Evolutionary conservation across 2,888 invertebrate species (phyloP).

Genomic region (Sminthurinus aureus): DNA sequence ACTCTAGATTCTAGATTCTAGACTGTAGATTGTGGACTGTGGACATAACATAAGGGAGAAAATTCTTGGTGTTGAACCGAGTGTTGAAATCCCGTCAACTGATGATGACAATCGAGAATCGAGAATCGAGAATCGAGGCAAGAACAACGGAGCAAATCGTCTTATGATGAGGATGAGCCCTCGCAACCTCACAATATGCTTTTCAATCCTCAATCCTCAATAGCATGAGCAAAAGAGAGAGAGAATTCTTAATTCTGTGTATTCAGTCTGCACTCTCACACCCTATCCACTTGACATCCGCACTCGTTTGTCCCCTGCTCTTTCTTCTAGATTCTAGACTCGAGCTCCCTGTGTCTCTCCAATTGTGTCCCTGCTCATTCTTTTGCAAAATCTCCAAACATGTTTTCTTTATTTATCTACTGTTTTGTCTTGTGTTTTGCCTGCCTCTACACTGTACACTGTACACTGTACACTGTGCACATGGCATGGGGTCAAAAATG

Average conservation of each 20-base stretch:
- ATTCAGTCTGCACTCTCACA: background rate
- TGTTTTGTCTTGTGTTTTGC: too few relatives aligned
- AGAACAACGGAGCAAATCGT: background rate
- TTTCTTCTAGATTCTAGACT: background rate
- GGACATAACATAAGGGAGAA: too few relatives aligned
- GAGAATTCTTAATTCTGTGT: background rate
- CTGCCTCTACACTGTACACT: background rate
- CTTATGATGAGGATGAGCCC: background rate
- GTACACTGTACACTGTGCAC: too few relatives aligned
- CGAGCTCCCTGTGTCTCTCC: too few relatives aligned
- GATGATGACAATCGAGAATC: too few relatives aligned
- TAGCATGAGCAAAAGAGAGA: background rate
- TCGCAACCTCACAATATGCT: background rate
- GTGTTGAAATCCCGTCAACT: background rate
- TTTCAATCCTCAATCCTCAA: background rate
- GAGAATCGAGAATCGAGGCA: too few relatives aligned
- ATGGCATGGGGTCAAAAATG: background rate
- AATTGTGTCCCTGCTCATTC: background rate
- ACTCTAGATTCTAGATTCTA: too few relatives aligned
- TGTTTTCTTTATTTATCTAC: background rate
- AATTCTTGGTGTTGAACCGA: too few relatives aligned
- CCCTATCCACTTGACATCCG: constrained; percentile 12
- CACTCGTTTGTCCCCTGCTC: background rate
- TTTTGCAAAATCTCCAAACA: background rate
- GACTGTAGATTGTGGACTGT: too few relatives aligned